Evolutionary conservation across 2,888 invertebrate genomes (phyloP), one percentile per base, ranked within the genome.

Genomic region (Pseudococcus longispinus): DNA sequence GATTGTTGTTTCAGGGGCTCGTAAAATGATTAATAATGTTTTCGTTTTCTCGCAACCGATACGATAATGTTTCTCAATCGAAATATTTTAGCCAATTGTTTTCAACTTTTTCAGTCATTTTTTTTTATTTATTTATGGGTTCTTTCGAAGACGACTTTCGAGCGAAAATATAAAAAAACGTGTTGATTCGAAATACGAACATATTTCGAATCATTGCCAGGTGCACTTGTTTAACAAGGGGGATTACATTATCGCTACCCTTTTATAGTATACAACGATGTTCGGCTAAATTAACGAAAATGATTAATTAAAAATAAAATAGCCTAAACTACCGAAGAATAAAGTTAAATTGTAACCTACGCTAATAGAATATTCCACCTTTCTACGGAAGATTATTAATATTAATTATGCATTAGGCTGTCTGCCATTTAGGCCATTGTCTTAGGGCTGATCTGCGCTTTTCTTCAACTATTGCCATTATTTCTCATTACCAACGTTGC

Each of bases 271-370:
- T n/a, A 83, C n/a, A 60, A 84, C 84, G 60, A 84, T 84, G 84
- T 84, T 60, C 26, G 37, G 32, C 84, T 60, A 55, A 55, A 60
- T 84, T 84, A 60, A 51, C 83, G 46, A 84, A 84, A 84, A 84
- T 84, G 84, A 84, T 84, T 84, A 84, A 84, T 84, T 84, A 84
- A 60, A 84, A 84, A 84, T 84, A 84, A 84, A 84, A 60, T 55
- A 55, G 84, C 55, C 84, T 84, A 84, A 51, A 37, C 55, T 84
- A 55, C 11, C 32, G 84, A 51, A 55, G 84, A 55, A 84, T 84
- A 32, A 83, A 84, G 84, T 84, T 55, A 55, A 55, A 84, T 84
- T 60, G 32, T 84, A 84, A 84, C 84, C 55, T 55, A 55, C 51
- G 84, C 60, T 84, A 84, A 84, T 84, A 55, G 55, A 84, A 84